phyloP scores from a whole-genome alignment of 2,113 vertebrate species.

The Rhinolophus sinicus region DNA sequence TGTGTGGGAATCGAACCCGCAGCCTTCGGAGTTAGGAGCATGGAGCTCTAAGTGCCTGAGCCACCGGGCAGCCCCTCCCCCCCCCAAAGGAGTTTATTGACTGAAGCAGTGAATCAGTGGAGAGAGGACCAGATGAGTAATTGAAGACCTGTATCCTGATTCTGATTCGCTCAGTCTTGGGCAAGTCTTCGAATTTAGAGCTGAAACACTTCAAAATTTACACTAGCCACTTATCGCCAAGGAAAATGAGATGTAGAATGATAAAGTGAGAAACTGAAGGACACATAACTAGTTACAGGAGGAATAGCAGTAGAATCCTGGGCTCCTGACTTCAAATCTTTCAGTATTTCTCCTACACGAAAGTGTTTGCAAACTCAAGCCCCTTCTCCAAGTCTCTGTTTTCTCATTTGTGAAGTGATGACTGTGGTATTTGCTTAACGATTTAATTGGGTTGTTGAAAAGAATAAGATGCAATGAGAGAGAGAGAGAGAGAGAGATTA shows the following conservation, averaged over 20 bases:
- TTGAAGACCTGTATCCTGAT: neutral
- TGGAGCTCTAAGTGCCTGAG: too few species aligned
- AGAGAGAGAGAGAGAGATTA: neutral
- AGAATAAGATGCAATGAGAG: neutral
- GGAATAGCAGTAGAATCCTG: neutral
- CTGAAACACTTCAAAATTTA: neutral
- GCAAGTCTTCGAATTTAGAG: neutral
- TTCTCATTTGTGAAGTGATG: neutral
- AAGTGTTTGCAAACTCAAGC: neutral
- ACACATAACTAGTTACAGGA: neutral
- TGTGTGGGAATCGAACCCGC: too few species aligned
- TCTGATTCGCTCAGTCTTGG: neutral
- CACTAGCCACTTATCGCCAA: neutral
- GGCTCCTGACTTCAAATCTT: neutral
- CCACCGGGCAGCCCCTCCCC: too few species aligned
- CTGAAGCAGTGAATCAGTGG: neutral
- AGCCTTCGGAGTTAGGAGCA: too few species aligned
- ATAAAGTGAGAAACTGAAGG: neutral
- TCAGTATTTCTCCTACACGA: neutral
- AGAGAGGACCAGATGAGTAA: neutral
- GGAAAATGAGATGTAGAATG: neutral
- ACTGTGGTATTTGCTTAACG: neutral
- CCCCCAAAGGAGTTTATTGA: neutral
- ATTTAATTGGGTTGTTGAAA: neutral
- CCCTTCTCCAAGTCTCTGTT: neutral